phyloP scores from a whole-genome alignment of 1,140 invertebrate species.

The Grapholita molesta region DNA sequence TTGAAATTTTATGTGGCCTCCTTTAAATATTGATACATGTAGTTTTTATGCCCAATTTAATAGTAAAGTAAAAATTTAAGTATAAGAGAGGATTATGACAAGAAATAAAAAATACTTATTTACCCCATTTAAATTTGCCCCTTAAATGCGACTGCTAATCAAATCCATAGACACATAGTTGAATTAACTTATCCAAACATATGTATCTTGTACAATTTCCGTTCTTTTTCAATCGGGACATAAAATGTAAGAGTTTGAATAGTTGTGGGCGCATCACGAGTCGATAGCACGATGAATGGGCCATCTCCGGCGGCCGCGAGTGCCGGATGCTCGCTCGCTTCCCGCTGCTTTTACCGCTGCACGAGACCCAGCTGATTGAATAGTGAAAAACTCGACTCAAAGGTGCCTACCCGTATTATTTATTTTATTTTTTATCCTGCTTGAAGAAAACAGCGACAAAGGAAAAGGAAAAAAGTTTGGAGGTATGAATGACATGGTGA shows the following conservation, averaged over 20 bases:
- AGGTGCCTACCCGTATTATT: not conserved
- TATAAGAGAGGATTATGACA: too few species aligned
- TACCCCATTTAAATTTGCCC: not conserved
- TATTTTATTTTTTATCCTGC: not conserved
- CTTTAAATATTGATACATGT: too few species aligned
- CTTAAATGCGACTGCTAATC: constrained; percentile 40
- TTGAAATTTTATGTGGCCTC: too few species aligned
- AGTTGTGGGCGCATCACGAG: constrained; percentile 17
- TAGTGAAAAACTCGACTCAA: not conserved
- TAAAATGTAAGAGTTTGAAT: constrained; percentile 22
- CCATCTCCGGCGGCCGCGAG: constrained; percentile 23
- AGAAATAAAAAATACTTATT: too few species aligned
- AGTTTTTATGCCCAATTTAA: too few species aligned
- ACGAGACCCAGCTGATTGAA: constrained; percentile 6
- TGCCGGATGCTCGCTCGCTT: constrained; percentile 20
- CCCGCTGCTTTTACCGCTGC: constrained; percentile 3
- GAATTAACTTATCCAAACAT: not conserved
- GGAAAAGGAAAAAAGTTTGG: not conserved
- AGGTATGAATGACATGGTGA: too few species aligned
- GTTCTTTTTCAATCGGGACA: not conserved
- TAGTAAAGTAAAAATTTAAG: too few species aligned
- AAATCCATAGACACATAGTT: not conserved
- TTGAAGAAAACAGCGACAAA: not conserved
- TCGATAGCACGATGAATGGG: constrained; percentile 27
- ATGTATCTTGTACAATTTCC: constrained; percentile 12